Conservation (phyloP, 2,888 invertebrate species). For the Hoplodrina ambigua region DNA sequence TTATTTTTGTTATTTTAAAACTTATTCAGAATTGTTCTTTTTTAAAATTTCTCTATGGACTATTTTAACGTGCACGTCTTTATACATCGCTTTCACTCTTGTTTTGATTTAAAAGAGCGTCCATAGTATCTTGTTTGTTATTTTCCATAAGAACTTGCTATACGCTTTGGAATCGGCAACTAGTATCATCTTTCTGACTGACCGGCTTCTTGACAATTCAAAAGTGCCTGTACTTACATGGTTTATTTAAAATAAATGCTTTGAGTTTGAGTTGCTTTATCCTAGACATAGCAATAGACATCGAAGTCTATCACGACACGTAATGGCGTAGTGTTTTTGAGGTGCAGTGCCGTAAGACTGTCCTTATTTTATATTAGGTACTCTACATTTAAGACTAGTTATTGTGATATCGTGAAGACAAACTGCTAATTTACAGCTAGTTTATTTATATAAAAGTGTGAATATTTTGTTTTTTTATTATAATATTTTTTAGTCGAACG, state of each 20-base stretch:
- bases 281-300: slow-evolving; percentile 26
- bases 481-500: slow-evolving; percentile 18
- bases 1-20: no score
- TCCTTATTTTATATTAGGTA: slow-evolving; percentile 57
- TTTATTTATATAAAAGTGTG: slow-evolving; percentile 71
- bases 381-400: slow-evolving; percentile 64
- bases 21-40: no score
- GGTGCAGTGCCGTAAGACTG: slow-evolving; percentile 77
- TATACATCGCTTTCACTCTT: no score
- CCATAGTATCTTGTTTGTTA: no score
- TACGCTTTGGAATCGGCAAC: neutral
- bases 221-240: neutral
- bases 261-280: neutral
- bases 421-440: slow-evolving; percentile 76
- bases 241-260: neutral
- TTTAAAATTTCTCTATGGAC: no score
- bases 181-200: neutral
- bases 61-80: no score
- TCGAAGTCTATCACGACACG: slow-evolving; percentile 28
- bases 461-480: slow-evolving; percentile 53
- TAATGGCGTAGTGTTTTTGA: slow-evolving; percentile 48
- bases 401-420: slow-evolving; percentile 72
- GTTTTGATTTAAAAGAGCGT: no score
- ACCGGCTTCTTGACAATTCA: neutral
- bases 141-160: neutral